Conservation (phyloP, 2,113 vertebrate species). For the Monopterus albus region DNA sequence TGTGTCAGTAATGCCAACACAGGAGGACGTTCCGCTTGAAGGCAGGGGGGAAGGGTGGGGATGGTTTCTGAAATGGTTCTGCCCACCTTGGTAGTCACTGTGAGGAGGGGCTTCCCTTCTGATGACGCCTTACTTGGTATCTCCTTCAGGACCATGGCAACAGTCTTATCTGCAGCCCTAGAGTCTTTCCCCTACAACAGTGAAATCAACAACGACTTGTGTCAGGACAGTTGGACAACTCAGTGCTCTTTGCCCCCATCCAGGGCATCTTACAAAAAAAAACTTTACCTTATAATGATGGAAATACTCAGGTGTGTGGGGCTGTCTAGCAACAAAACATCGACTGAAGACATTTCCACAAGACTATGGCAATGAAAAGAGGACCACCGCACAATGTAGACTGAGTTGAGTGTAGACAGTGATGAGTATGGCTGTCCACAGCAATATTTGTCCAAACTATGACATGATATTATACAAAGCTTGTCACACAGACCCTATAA, state of each 20-base stretch:
- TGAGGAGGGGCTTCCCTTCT: conserved; percentile 99
- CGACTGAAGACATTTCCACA: conserved; percentile 72
- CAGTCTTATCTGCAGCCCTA: conserved; percentile 99
- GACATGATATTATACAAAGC: conserved; percentile 33
- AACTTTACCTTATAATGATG: conserved; percentile 70
- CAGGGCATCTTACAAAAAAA: conserved; percentile 70
- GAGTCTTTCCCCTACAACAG: conserved; percentile 99
- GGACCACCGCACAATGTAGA: conserved; percentile 67
- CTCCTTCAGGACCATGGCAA: conserved; percentile 99
- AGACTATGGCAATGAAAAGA: conserved; percentile 71
- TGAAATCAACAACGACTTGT: conserved; percentile 97
- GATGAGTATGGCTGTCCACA: conserved; percentile 61
- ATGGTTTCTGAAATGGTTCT: conserved; percentile 87
- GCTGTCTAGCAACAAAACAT: conserved; percentile 67
- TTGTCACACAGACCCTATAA: conserved; percentile 18
- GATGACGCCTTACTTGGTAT: conserved; percentile 99
- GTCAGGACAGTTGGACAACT: conserved; percentile 90
- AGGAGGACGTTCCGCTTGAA: conserved; percentile 57
- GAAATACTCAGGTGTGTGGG: conserved; percentile 41
- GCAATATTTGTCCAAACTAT: conserved; percentile 23
- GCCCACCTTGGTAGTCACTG: conserved; percentile 99
- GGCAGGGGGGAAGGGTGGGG: conserved; percentile 52
- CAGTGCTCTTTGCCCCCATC: conserved; percentile 60
- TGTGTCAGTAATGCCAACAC: conserved; percentile 66
- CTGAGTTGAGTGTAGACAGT: conserved; percentile 49